Conservation (phyloP, 2,797 vertebrate species). For the Sebastes hopkinsi region DNA sequence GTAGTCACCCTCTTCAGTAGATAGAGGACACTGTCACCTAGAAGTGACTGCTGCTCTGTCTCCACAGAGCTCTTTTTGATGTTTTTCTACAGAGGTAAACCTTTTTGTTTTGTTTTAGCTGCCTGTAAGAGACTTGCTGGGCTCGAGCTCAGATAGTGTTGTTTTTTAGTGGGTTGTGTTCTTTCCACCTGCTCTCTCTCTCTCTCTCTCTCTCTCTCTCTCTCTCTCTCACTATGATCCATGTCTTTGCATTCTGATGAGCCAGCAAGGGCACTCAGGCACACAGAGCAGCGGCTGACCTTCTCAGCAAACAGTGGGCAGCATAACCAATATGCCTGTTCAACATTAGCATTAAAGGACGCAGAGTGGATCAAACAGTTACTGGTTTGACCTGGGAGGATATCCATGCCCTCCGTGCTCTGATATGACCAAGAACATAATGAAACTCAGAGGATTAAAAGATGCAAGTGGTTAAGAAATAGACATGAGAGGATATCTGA, state of each 20-base stretch:
- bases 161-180: constrained; percentile 39
- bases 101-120: background rate
- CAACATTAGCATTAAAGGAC: constrained; percentile 53
- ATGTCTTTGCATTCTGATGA: constrained; percentile 78
- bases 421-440: background rate
- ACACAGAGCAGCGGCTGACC: constrained; percentile 59
- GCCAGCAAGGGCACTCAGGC: constrained; percentile 64
- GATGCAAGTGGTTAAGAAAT: background rate
- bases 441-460: constrained; percentile 20
- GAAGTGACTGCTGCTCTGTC: background rate
- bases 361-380: constrained; percentile 26
- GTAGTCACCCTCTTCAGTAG: constrained; percentile 9
- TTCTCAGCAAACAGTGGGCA: constrained; percentile 58
- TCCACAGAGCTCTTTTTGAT: constrained; percentile 9
- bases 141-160: constrained; percentile 26
- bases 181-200: constrained; percentile 64
- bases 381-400: constrained; percentile 28
- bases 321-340: constrained; percentile 51
- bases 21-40: constrained; percentile 32
- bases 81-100: background rate
- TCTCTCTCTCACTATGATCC: constrained; percentile 46
- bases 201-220: constrained; percentile 19
- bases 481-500: constrained; percentile 31
- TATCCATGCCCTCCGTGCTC: background rate
- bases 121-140: background rate